Evolutionary conservation across 2,888 invertebrate species (phyloP), one percentile per base, ranked within the genome.

Genomic region (Cosmopolites sordidus): DNA sequence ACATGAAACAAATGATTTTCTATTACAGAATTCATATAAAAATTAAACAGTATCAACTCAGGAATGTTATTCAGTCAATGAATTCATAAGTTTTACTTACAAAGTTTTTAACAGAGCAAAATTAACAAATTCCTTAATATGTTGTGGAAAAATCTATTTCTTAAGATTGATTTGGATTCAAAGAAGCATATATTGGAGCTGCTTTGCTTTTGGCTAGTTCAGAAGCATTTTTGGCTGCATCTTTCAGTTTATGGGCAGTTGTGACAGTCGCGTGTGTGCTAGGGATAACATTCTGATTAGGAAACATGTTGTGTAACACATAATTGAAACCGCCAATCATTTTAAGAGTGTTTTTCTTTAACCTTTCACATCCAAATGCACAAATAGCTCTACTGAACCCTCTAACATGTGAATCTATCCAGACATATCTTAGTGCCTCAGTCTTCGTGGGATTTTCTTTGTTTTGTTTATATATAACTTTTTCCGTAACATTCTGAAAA

Each of bases 351-450:
- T 57, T 57, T 48, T 57, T 57, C 48, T 48, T 57, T 15, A 57
- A 54, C 16, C 57, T 57, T 56, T 94, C 93, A 59, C 90, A 77
- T 1, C 93, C 95, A 75, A 94, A 95, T 4, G 89, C 88, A 59
- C 92, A 85, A 61, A 96, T 91, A 4, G 94, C 88, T 50, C 87
- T 77, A 29, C 91, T 86, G 71, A 95, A 89, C 22, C 94, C 95
- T 73, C 84, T 87, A 43, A 95, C 84, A 67, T 88, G 86, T 1
- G 94, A 94, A 68, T 89, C 89, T 55, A 96, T 86, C 87, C 92
- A 93, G 0, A 93, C 94, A 1, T 87, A 84, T 50, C 94, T 80
- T 18, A 82, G 76, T 16, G 91, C 92, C 27, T 88, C 74, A 1
- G 94, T 94, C 76, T 84, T 85, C 2, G 82, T 81, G 1, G 79